Evolutionary conservation across 2,113 vertebrate genomes (phyloP).

Genomic region (Dipodomys spectabilis): DNA sequence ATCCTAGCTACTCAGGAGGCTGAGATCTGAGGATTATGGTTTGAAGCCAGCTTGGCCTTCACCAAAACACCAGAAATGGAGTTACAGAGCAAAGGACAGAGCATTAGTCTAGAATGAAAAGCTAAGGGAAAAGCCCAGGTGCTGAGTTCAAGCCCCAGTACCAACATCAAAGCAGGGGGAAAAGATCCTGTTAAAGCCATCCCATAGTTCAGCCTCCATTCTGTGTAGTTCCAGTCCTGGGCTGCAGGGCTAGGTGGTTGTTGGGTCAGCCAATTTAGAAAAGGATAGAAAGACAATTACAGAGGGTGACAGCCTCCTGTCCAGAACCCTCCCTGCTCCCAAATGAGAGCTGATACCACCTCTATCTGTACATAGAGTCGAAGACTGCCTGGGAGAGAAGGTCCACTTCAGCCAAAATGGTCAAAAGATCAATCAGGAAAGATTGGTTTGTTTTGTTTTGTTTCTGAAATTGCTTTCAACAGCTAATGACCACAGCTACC

Average conservation of each 20-base stretch:
- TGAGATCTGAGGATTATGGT: too few relatives aligned
- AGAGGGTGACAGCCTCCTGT: not conserved
- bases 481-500: not conserved
- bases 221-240: not conserved
- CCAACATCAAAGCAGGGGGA: too few relatives aligned
- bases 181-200: not conserved
- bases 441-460: conserved; percentile 12
- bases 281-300: not conserved
- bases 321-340: too few relatives aligned
- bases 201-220: conserved; percentile 35
- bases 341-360: too few relatives aligned
- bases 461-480: not conserved
- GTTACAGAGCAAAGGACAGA: too few relatives aligned
- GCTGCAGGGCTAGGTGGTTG: conserved; percentile 18
- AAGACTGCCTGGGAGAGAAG: conserved; percentile 50
- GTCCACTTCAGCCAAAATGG: conserved; percentile 68
- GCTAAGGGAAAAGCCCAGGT: too few relatives aligned
- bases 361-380: too few relatives aligned
- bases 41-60: too few relatives aligned
- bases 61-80: too few relatives aligned
- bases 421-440: conserved; percentile 43
- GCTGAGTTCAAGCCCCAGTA: too few relatives aligned
- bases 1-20: too few relatives aligned
- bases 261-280: not conserved
- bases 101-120: too few relatives aligned